Evolutionary conservation across 2,888 invertebrate genomes (phyloP), one percentile per base, ranked within the genome.

Genomic region (Anthoptus insignis): DNA sequence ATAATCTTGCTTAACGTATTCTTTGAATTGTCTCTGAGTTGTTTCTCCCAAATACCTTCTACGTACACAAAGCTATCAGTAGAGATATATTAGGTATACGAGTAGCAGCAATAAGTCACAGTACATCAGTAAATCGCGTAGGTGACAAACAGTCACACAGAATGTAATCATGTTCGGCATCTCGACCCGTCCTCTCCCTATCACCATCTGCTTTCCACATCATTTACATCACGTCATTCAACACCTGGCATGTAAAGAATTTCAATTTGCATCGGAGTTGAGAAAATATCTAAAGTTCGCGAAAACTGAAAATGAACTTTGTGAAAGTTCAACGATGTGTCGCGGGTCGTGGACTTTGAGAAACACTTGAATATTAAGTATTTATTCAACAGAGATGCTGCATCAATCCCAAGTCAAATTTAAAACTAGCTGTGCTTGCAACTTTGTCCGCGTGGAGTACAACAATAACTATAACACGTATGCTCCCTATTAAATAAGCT

Each of bases 261-360:
- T 27, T 27, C 21, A 24, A 27, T 49, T 49, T 49, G 53, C 32
- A 34, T 57, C 13, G 66, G 53, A 68, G 45, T 29, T 21, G n/a
- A 49, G 24, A 49, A 49, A 49, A 27, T 49, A 27, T 27, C 13
- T 47, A 54, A 53, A 54, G 54, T 47, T 61, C 32, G 53, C 45
- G 22, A 52, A 22, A 13, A 22, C 47, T 32, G 34, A 59, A 47
- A 45, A 47, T 54, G 61, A 61, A 61, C 61, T 61, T 47, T 54
- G 21, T 7, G 22, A 45, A 47, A 34, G 61, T 61, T 61, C 61
- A 61, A 61, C 19, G 61, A 45, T 24, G 45, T 24, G 32, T 53
- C 32, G 21, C 21, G 47, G 53, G 47, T 54, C 61, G 45, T 54
- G 19, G 32, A 52, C 60, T 60, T 19, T 7, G 11, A 14, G 27